Percentiles rank a stretch among this genome's conserved stretches.
These are phyloP conservation scores for Chrysodeixis includens DNA, from an alignment of 2,888 invertebrate genomes.

Conservation along the genomic window DNA sequence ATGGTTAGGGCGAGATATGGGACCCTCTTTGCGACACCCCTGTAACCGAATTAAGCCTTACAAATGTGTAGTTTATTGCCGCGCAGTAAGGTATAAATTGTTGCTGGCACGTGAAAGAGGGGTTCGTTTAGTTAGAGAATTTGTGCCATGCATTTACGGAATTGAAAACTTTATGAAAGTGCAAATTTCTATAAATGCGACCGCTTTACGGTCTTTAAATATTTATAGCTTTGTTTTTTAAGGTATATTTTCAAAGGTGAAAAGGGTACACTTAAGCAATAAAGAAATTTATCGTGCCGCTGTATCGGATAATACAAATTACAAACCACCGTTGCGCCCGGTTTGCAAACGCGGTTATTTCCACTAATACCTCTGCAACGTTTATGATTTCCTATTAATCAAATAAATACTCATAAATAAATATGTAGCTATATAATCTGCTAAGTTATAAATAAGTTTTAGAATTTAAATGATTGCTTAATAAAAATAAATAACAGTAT, in stretches of 20 bases:
- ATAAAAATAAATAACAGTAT: constrained; percentile 21
- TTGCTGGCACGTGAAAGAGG: constrained; percentile 18
- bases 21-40: constrained; percentile 61
- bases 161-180: constrained; percentile 70
- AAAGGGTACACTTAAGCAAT: not conserved
- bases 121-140: constrained; percentile 63
- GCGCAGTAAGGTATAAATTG: constrained; percentile 34
- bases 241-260: not conserved
- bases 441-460: constrained; percentile 24
- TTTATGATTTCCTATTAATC: constrained; percentile 1
- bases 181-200: constrained; percentile 52
- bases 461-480: constrained; percentile 24
- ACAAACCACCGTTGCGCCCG: not conserved
- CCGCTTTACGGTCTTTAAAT: constrained; percentile 17
- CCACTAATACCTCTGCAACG: not conserved
- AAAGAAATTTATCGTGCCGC: not conserved
- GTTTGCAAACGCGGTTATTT: not conserved
- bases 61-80: constrained; percentile 40
- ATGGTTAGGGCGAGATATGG: constrained; percentile 61
- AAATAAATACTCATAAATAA: constrained; percentile 15
- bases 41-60: constrained; percentile 9
- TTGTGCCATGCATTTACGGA: constrained; percentile 74
- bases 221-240: constrained; percentile 13
- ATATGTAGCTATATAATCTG: constrained; percentile 9
- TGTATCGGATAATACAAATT: not conserved